Evolutionary conservation across 1,140 invertebrate species (phyloP).

Genomic region (Nephila pilipes): DNA sequence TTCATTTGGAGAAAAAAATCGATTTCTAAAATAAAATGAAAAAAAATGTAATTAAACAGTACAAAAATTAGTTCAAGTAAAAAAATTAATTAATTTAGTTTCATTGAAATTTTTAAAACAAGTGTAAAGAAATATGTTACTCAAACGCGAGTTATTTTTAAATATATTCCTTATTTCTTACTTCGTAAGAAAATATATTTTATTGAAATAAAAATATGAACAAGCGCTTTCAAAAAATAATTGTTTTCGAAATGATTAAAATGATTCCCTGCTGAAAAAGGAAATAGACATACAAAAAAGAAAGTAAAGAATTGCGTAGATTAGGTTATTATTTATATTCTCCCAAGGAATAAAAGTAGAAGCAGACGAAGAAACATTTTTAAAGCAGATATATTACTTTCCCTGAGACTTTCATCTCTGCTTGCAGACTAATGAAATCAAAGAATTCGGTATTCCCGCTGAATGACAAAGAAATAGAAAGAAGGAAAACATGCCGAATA

Average conservation of each 20-base stretch:
- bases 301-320: not conserved
- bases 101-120: no score
- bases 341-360: slow-evolving; percentile 42
- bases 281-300: not conserved
- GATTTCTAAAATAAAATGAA: no score
- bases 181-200: no score
- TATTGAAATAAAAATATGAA: not conserved
- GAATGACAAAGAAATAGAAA: slow-evolving; percentile 50
- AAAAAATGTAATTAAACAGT: no score
- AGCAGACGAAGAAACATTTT: not conserved
- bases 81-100: no score
- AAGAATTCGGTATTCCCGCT: slow-evolving; percentile 28
- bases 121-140: no score
- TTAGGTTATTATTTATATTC: slow-evolving; percentile 46
- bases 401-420: slow-evolving; percentile 53
- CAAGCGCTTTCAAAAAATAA: not conserved
- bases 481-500: slow-evolving; percentile 64
- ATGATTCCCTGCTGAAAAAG: not conserved
- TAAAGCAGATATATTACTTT: slow-evolving; percentile 67
- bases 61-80: no score
- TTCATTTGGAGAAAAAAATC: no score
- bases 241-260: not conserved
- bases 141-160: no score
- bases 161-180: no score
- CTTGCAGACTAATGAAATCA: slow-evolving; percentile 72